Conservation (phyloP, 2,113 vertebrate genomes). For the Salvelinus alpinus region DNA sequence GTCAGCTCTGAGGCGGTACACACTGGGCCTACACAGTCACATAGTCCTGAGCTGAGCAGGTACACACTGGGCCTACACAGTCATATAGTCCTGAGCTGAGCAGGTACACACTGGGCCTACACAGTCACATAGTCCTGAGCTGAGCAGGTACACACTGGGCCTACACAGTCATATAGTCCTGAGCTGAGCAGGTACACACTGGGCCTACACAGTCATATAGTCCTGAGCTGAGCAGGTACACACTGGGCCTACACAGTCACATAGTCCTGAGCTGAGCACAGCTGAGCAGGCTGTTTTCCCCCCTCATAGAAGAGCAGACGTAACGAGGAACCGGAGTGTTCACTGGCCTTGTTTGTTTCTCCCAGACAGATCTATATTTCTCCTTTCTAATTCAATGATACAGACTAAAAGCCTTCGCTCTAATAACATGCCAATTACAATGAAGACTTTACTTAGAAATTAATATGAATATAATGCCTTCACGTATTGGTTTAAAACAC, state of each 20-base stretch:
- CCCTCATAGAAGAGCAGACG: too few relatives aligned
- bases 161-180: conserved; percentile 26
- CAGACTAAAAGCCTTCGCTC: conserved; percentile 94
- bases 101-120: conserved; percentile 50
- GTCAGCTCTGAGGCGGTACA: conserved; percentile 52
- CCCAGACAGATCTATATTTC: conserved; percentile 92
- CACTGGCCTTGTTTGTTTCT: conserved; percentile 92
- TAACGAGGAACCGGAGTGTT: too few relatives aligned
- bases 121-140: conserved; percentile 29
- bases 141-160: conserved; percentile 54
- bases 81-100: conserved; percentile 34
- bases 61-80: conserved; percentile 46
- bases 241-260: conserved; percentile 34
- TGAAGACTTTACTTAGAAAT: conserved; percentile 92
- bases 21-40: conserved; percentile 34
- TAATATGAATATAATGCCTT: conserved; percentile 95
- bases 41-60: conserved; percentile 34
- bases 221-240: conserved; percentile 52
- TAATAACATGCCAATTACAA: conserved; percentile 98
- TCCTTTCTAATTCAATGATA: conserved; percentile 96
- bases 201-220: conserved; percentile 14
- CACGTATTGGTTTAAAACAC: conserved; percentile 94
- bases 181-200: conserved; percentile 10
- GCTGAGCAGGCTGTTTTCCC: too few relatives aligned
- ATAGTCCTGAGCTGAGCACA: too few relatives aligned